Base-by-base conservation (phyloP, 2,797 vertebrate genomes). In the Acanthornis magna region DNA sequence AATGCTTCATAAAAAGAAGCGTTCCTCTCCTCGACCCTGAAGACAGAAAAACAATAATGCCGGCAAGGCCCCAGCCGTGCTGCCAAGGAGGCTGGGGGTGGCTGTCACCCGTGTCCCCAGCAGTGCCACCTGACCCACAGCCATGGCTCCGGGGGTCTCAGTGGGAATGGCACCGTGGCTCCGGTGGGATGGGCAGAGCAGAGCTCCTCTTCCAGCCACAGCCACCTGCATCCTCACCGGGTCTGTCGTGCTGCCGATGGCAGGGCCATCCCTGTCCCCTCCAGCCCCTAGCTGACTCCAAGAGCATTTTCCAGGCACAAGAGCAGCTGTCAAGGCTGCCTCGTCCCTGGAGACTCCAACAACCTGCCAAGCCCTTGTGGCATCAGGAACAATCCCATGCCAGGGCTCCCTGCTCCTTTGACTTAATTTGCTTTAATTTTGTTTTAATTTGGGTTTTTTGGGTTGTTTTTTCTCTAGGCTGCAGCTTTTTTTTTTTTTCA, bases 1-100 rank as follows among this genome's bases (percentile, higher is more conserved):
- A 94, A 94, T 62, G 89, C 97, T 97, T 96, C 94, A 76, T 96
- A 96, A 97, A 97, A 97, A 96, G 95, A 94, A 97, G 94, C 78
- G 70, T 96, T 97, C 96, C 78, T 95, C 88, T 81, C 75, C 95
- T 85, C 63, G 58, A 81, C 77, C 90, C 76, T 2, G 32, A 90
- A 92, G 88, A 94, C 60, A 77, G 78, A 75, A 74, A 85, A 90
- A 81, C 76, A 89, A 54, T 12, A n/a, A 54, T 8, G 40, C 29
- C 2, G 1, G 25, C 14, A 2, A 82, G 91, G 82, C 67, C 40
- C 16, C 0, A 13, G 48, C 88, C 0, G 0, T 5, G 38, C 53
- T 15, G 23, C 27, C 60, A 36, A 5, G 18, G 84, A 34, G 79
- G 88, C 22, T 0, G 1, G 8, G 2, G 77, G 67, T 13, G 74